Base-by-base conservation (phyloP, 2,113 vertebrate genomes). In the Raphicerus campestris region DNA sequence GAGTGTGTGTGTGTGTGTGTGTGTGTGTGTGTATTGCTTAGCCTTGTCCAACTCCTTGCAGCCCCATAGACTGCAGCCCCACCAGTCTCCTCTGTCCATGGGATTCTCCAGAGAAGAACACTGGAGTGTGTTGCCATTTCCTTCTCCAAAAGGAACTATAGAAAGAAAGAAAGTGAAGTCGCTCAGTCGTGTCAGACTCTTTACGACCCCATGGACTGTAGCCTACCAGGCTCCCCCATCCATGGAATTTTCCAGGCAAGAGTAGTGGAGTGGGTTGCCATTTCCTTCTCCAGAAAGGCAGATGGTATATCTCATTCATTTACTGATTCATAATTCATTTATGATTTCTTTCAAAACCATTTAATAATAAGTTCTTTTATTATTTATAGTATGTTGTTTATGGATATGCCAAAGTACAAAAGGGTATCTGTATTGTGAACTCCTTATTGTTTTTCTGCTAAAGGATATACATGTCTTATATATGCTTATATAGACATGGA, bases 301-400 rank as follows among this genome's bases (percentile, higher is more conserved):
- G 61, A 51, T 35, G 83, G 20, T 49, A 4, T n/a, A 55, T 82
- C 32, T 96, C 20, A 91, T 58, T 88, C 32, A 89, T 90, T 80
- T 60, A 88, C 26, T 53, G 39, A 42, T 82, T 80, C 73, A 86
- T 30, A 89, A 47, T 93, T 93, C 16, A 63, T 75, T 88, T 39
- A 75, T 93, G 75, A 61, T 61, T 85, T 93, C 47, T 86, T 86
- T 96, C 39, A 90, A 66, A 80, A 70, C 58, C 58, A 66, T 47
- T 89, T 96, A 83, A 61, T 83, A 78, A 85, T 66, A 28, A 66
- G 16, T 66, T 47, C 47, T 47, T 91, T 91, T 80, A 49, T 91
- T 35, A n/a, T 81, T 53, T 75, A 70, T 49, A 47, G 26, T 47
- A 47, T 58, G 53, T 39, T 55, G 45, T 77, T 89, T 75, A 49